These are phyloP conservation scores for Elgaria multicarinata DNA, from an alignment of 2,113 vertebrate species.

Conservation along the genomic window DNA sequence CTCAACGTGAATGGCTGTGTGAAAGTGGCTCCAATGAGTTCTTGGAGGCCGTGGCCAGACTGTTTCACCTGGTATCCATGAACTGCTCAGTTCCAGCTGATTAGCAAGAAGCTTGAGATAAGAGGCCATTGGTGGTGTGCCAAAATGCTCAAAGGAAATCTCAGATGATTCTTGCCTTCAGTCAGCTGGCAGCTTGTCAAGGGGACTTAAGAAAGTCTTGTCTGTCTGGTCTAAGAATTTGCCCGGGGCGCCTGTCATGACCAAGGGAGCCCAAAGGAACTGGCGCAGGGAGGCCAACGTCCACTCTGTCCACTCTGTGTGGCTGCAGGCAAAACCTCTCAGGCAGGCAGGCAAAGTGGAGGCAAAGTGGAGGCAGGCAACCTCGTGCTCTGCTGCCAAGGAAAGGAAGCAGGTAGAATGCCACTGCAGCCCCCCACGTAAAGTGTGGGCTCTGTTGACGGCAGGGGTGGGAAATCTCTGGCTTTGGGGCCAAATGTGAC, in stretches of 20 bases:
- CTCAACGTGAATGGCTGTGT: too few species aligned
- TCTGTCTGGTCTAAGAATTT: not conserved
- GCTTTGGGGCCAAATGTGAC: too few species aligned
- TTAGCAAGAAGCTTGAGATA: not conserved
- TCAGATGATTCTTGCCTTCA: not conserved
- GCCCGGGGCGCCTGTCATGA: not conserved
- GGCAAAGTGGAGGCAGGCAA: not conserved
- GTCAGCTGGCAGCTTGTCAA: not conserved
- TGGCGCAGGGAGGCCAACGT: not conserved
- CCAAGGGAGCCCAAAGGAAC: not conserved
- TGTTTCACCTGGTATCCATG: not conserved
- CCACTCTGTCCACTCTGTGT: not conserved
- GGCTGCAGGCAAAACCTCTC: not conserved
- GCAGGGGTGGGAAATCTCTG: too few species aligned
- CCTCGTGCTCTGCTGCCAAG: not conserved
- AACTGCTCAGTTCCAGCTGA: not conserved
- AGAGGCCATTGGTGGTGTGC: not conserved
- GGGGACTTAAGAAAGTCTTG: not conserved
- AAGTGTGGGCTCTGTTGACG: not conserved
- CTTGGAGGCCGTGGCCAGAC: not conserved
- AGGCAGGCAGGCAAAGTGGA: too few species aligned
- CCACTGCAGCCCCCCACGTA: not conserved
- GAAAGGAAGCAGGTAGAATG: not conserved
- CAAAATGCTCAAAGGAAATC: not conserved
- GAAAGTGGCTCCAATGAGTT: not conserved